Base-by-base conservation (phyloP, 1,140 invertebrate genomes). In the Trichonephila clavipes region DNA sequence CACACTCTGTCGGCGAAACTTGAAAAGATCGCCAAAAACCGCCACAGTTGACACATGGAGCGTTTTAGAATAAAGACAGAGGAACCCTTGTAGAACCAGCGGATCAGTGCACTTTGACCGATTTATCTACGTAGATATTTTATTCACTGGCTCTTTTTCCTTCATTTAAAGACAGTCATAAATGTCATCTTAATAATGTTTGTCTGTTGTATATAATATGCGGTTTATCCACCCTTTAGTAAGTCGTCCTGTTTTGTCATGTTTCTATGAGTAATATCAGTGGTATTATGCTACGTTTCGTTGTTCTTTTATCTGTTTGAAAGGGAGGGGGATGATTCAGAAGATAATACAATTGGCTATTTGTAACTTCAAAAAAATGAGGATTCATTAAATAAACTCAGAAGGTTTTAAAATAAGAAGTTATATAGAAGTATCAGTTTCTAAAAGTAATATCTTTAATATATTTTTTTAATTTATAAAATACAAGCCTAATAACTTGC, bases 1-100 rank as follows among this genome's bases (percentile, higher is more conserved):
- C 24, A 87, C 85, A 59, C 85, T 61, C 24, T 87, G 85, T 40
- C 85, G 59, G 85, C 85, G 28, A 24, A 62, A 61, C 85, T 72
- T 34, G 28, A 28, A 72, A 72, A 72, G 69, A 72, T 24, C 69
- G 69, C 51, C 51, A 58, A 83, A 51, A 83, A n/a, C 40, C 40
- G 81, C 81, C 44, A 58, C 81, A 44, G 40, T 83, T 72, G 69
- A 34, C 24, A 18, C 69, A 72, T 24, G 28, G 28, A 72, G 69
- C 69, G 28, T 72, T 72, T 72, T 24, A 16, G 69, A 14, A 5
- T 72, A 3, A 34, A 72, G 28, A 72, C 69, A 21, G 69, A 72
- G 14, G 69, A 21, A 19, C 21, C 62, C 62, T 64, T 64, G 62
- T 64, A 21, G 28, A 28, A 14, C 28, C 28, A 28, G 28, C 4